These are phyloP conservation scores for Latrodectus hesperus DNA, from an alignment of 2,888 invertebrate species.

Conservation along the genomic window DNA sequence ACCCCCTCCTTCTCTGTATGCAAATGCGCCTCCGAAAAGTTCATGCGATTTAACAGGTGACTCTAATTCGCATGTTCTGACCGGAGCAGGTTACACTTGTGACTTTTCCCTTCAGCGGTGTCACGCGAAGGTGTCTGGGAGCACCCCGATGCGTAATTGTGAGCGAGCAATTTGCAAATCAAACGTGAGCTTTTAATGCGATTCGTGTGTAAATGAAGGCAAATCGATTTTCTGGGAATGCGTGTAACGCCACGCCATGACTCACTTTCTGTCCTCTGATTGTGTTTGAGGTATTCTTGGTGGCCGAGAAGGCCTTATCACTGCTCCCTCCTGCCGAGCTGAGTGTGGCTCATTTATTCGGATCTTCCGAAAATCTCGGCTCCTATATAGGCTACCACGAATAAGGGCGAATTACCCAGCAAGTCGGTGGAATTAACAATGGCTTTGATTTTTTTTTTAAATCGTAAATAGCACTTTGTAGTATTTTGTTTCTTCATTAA, in stretches of 20 bases:
- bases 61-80: neutral
- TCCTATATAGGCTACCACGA: too few relatives aligned
- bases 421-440: too few relatives aligned
- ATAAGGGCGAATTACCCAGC: too few relatives aligned
- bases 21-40: too few relatives aligned
- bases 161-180: conserved; percentile 60
- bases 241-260: conserved; percentile 43
- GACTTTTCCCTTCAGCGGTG: conserved; percentile 39
- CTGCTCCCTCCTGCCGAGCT: too few relatives aligned
- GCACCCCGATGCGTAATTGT: conserved; percentile 57
- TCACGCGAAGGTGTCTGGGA: conserved; percentile 60
- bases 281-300: neutral
- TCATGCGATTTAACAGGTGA: neutral
- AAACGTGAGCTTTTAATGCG: conserved; percentile 63
- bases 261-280: conserved; percentile 39
- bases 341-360: too few relatives aligned
- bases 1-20: too few relatives aligned
- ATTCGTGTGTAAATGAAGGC: conserved; percentile 66
- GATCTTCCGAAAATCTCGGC: too few relatives aligned
- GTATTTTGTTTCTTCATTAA: too few relatives aligned
- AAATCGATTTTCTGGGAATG: conserved; percentile 44
- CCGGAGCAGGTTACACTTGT: conserved; percentile 29
- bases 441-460: too few relatives aligned
- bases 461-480: too few relatives aligned
- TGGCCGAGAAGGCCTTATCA: neutral